Conservation (phyloP, 2,888 invertebrate species). For the Ophraella communa region DNA sequence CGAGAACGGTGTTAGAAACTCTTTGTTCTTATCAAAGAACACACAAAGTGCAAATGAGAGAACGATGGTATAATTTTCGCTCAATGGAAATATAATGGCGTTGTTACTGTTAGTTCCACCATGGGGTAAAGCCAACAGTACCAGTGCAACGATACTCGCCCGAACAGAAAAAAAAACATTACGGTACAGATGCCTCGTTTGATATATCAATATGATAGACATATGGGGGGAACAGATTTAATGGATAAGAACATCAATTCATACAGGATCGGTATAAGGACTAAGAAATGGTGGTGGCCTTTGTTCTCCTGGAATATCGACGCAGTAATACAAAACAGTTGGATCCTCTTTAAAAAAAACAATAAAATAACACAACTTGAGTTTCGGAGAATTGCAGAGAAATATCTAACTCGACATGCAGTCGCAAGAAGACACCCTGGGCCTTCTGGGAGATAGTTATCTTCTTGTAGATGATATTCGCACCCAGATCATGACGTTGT, state of each 20-base stretch:
- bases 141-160: background rate
- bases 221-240: background rate
- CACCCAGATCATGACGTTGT: background rate
- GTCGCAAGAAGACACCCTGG: background rate
- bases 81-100: background rate
- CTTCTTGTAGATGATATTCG: background rate
- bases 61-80: background rate
- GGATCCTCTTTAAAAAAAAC: background rate
- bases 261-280: background rate
- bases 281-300: background rate
- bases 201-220: background rate
- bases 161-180: conserved; percentile 2
- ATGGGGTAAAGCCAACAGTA: background rate
- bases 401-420: background rate
- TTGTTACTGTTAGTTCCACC: background rate
- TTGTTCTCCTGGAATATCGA: background rate
- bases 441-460: background rate
- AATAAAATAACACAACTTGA: background rate
- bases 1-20: too few relatives aligned
- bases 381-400: background rate
- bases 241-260: background rate
- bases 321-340: background rate
- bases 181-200: background rate
- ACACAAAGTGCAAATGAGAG: background rate
- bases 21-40: too few relatives aligned